Conservation (phyloP, 1,140 invertebrate genomes). For the Marisa cornuarietis region DNA sequence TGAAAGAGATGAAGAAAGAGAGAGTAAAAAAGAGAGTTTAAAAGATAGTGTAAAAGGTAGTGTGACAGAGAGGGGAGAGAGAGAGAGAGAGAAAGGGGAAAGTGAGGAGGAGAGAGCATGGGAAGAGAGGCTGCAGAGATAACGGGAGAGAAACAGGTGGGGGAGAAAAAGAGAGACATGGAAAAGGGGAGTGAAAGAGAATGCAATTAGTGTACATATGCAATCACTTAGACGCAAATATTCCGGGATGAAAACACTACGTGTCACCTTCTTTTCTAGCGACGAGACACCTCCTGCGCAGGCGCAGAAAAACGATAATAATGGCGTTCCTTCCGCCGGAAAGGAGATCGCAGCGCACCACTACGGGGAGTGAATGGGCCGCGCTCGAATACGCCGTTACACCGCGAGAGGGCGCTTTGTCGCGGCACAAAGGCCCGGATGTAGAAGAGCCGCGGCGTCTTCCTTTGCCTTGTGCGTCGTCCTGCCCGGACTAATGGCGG, state of each 20-base stretch:
- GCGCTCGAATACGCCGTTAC: conserved; percentile 21
- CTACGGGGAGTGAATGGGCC: conserved; percentile 24
- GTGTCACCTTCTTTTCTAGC: too few relatives aligned
- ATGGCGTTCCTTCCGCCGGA: conserved; percentile 14
- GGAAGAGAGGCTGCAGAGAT: not conserved
- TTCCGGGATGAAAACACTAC: too few relatives aligned
- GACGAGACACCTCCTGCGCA: too few relatives aligned
- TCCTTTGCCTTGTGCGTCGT: conserved; percentile 7
- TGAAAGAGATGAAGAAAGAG: not conserved
- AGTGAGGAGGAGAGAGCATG: not conserved
- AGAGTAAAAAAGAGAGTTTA: not conserved
- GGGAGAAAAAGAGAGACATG: not conserved
- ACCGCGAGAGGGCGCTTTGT: conserved; percentile 24
- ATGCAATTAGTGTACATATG: not conserved
- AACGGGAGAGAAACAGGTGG: not conserved
- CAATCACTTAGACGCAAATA: too few relatives aligned
- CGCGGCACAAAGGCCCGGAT: conserved; percentile 17
- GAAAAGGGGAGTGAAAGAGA: not conserved
- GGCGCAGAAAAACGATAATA: not conserved
- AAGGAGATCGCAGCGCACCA: conserved; percentile 24
- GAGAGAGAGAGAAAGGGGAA: not conserved
- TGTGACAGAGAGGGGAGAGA: not conserved
- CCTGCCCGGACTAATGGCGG: conserved; percentile 25
- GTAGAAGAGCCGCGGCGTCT: conserved; percentile 20
- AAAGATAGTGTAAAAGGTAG: too few relatives aligned